Conservation (phyloP, 2,797 vertebrate species). For the Phylloscopus collybita region DNA sequence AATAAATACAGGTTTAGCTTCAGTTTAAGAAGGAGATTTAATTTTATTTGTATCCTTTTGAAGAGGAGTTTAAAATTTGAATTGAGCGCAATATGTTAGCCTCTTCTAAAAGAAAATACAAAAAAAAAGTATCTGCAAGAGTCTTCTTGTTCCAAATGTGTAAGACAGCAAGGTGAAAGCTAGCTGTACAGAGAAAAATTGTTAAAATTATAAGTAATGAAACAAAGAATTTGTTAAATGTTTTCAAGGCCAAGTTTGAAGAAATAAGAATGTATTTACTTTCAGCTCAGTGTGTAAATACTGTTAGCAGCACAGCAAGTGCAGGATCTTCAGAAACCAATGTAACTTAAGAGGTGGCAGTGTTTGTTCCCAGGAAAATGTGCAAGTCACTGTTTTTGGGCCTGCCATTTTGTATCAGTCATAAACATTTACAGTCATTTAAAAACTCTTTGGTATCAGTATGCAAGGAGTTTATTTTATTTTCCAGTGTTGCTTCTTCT, state of each 20-base stretch:
- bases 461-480: background rate
- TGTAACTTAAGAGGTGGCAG: background rate
- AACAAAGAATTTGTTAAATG: background rate
- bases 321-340: background rate
- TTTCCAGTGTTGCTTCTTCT: background rate
- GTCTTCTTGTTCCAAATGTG: background rate
- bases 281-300: background rate
- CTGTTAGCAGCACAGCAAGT: background rate
- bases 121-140: background rate
- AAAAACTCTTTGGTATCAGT: background rate
- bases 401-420: background rate
- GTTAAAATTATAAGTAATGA: background rate
- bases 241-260: background rate
- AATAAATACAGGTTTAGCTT: background rate
- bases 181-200: background rate
- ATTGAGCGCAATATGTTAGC: background rate
- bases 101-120: background rate
- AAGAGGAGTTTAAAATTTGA: background rate
- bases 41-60: background rate
- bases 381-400: background rate
- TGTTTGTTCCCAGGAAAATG: background rate
- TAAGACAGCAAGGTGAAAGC: background rate
- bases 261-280: background rate
- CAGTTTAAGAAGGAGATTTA: background rate
- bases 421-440: background rate